phyloP scores from a whole-genome alignment of 1,140 invertebrate species.

The Mylabris phalerata region DNA sequence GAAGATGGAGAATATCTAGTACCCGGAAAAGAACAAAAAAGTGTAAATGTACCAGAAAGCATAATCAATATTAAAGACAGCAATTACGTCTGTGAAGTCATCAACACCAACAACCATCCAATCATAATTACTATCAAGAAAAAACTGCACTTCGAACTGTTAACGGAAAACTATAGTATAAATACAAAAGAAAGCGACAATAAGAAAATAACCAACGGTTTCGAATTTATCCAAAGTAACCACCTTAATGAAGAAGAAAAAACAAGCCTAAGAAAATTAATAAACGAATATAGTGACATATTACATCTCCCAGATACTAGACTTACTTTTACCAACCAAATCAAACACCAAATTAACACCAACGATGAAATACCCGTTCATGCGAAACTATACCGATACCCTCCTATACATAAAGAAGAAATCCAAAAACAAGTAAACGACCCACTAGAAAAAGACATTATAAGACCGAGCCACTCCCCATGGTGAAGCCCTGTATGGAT shows the following conservation, averaged over 20 bases:
- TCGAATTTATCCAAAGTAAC: neutral
- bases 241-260: neutral
- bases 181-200: neutral
- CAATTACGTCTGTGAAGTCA: too few species aligned
- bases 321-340: neutral
- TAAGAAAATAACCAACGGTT: neutral
- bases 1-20: too few species aligned
- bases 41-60: too few species aligned
- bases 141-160: too few species aligned
- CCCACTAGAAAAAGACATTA: neutral
- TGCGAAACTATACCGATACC: neutral
- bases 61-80: too few species aligned
- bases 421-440: neutral
- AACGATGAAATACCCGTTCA: neutral
- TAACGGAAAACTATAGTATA: too few species aligned
- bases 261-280: neutral
- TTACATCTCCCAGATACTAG: neutral
- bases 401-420: neutral
- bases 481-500: neutral
- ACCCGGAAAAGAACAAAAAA: too few species aligned
- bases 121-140: too few species aligned
- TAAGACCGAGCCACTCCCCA: neutral
- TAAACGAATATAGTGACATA: neutral
- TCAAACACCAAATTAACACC: conserved; percentile 2
- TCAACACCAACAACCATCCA: too few species aligned